Conservation (phyloP, 2,888 invertebrate species). For the Adelognathus sp. region DNA sequence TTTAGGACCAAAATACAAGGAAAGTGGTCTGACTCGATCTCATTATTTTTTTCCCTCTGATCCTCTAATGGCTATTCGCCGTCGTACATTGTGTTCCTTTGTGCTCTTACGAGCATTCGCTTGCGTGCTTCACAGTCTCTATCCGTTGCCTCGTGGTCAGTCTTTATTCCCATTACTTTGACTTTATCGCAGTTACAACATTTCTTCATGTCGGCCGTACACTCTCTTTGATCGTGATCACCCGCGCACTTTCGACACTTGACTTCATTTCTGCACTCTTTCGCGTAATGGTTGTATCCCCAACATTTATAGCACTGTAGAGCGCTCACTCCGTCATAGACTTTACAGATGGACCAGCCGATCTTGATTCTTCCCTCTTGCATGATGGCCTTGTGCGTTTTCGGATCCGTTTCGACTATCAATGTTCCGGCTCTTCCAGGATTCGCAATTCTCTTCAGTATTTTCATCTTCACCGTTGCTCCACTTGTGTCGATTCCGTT, state of each 20-base stretch:
- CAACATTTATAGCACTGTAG: constrained; percentile 50
- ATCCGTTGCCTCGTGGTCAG: constrained; percentile 39
- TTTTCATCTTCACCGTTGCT: constrained; percentile 8
- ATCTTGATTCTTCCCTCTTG: constrained; percentile 38
- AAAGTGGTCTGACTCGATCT: too few species aligned
- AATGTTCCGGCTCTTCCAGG: not conserved
- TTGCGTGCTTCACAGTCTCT: constrained; percentile 7
- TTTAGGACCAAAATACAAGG: constrained; percentile 16
- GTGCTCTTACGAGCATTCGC: not conserved
- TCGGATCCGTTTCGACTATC: constrained; percentile 29
- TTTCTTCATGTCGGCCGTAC: constrained; percentile 9
- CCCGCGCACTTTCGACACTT: constrained; percentile 49
- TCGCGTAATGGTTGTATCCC: constrained; percentile 50
- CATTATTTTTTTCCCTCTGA: too few species aligned
- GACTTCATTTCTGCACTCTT: constrained; percentile 50
- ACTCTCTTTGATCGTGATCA: constrained; percentile 38
- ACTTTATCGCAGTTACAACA: constrained; percentile 48
- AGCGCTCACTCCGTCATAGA: constrained; percentile 37
- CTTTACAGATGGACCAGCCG: constrained; percentile 48
- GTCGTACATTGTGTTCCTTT: not conserved
- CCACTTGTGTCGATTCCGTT: constrained; percentile 4
- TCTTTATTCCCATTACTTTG: not conserved
- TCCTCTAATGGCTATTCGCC: constrained; percentile 15
- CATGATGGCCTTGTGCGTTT: constrained; percentile 31
- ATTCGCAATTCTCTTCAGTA: constrained; percentile 7